Evolutionary conservation across 2,797 vertebrate species (phyloP), one percentile per base, ranked within the genome.

Genomic region (Argentina silus): DNA sequence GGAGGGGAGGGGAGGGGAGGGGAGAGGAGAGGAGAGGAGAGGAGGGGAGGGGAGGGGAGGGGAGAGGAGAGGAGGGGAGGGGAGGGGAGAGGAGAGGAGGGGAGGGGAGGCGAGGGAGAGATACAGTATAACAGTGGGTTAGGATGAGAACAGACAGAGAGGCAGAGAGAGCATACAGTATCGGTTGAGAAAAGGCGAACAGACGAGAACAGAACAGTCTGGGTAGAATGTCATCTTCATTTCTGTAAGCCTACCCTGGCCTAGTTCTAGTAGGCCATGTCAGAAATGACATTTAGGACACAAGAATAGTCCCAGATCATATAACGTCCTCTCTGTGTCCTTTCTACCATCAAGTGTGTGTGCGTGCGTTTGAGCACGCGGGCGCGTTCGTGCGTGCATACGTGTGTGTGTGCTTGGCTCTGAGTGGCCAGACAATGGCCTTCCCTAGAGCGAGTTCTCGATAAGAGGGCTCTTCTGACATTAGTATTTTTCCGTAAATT

Each of bases 211-310:
- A 1, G 27, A 36, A n/a, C n/a, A n/a, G 27, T 1, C 27, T 36
- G 27, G 87, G 77, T 82, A 55, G 85, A 81, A 75, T 2, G 21
- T 77, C 72, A 70, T 86, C 83, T 85, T 85, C 78, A 81, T 86
- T 70, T 70, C 70, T 85, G 60, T 80, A 80, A 78, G 83, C 85
- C 80, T 81, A 68, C 82, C 83, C 75, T 91, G 88, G 81, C 88
- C 90, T 87, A 90, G 68, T 82, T 91, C 89, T 82, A n/a, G 78
- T 79, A 68, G 71, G 84, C 85, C 84, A 75, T 88, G 81, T 90
- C 83, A 86, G 75, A 89, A 89, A 89, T 88, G 85, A 82, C 83
- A 86, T 17, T 84, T 82, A 83, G 79, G 76, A 83, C 78, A 79
- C 65, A 51, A 73, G 69, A 75, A 81, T 81, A 74, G 73, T 61